Evolutionary conservation across 2,888 invertebrate species (phyloP).

Genomic region (Callosobruchus maculatus): DNA sequence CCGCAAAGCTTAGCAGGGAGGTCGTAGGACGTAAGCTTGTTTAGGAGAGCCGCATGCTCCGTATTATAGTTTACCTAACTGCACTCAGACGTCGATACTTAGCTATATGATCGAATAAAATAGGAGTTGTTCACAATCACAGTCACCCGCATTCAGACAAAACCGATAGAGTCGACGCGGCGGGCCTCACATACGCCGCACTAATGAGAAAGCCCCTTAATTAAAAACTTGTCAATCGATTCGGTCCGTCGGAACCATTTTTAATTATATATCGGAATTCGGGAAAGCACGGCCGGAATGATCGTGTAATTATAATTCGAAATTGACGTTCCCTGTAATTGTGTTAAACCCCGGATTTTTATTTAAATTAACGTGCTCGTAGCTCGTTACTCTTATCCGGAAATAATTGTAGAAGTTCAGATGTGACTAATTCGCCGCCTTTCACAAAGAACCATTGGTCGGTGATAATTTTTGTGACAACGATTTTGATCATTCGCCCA

Average conservation of each 20-base stretch:
- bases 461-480: neutral
- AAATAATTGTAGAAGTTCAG: neutral
- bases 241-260: conserved; percentile 16
- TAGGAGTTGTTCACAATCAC: too few relatives aligned
- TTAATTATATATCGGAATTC: conserved; percentile 26
- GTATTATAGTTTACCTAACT: too few relatives aligned
- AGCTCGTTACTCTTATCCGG: neutral
- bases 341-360: conserved; percentile 8
- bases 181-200: conserved; percentile 8
- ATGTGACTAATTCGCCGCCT: neutral
- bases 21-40: too few relatives aligned
- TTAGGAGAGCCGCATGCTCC: too few relatives aligned
- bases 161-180: neutral
- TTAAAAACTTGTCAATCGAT: conserved; percentile 39
- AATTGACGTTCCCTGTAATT: conserved; percentile 26
- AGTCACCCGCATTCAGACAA: neutral
- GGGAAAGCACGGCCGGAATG: conserved; percentile 6
- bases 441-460: neutral
- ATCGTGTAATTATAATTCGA: conserved; percentile 26
- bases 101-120: too few relatives aligned
- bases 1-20: too few relatives aligned
- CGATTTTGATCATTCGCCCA: neutral
- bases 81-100: too few relatives aligned
- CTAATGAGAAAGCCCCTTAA: conserved; percentile 35
- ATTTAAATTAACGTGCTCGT: neutral